These are phyloP conservation scores for Fistularia commersonii DNA, from an alignment of 2,797 vertebrate species.

Conservation along the genomic window DNA sequence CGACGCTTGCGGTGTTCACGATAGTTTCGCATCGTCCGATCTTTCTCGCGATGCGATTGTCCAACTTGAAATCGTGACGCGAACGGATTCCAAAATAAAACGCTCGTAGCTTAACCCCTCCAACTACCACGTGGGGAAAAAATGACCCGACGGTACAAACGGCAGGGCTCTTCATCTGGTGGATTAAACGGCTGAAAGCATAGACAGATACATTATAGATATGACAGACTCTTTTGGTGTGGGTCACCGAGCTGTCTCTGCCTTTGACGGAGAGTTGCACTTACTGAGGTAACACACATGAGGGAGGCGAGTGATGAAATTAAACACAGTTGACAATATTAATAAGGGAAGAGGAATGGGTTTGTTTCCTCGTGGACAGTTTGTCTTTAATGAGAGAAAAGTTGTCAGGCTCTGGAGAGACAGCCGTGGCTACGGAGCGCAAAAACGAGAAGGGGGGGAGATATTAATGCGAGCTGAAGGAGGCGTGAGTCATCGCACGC, in stretches of 20 bases:
- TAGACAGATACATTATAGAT: conserved; percentile 61
- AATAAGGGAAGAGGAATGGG: conserved; percentile 60
- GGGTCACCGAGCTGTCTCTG: conserved; percentile 61
- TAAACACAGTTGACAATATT: conserved; percentile 70
- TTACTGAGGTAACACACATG: conserved; percentile 28
- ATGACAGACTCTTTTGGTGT: conserved; percentile 55
- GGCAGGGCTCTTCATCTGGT: conserved; percentile 47
- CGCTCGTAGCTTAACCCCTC: conserved; percentile 24
- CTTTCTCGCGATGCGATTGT: no score
- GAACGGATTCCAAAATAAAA: neutral
- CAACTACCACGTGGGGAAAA: conserved; percentile 43
- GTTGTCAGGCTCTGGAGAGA: conserved; percentile 46
- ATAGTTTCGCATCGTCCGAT: no score
- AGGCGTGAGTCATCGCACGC: conserved; percentile 43
- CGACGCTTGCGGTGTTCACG: no score
- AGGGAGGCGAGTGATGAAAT: conserved; percentile 50
- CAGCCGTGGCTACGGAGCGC: conserved; percentile 39
- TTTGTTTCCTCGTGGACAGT: conserved; percentile 59
- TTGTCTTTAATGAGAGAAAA: conserved; percentile 49
- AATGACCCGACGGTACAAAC: conserved; percentile 36
- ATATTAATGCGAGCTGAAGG: conserved; percentile 56
- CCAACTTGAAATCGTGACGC: no score
- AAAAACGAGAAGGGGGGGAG: conserved; percentile 33
- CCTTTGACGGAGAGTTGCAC: conserved; percentile 39
- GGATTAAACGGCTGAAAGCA: conserved; percentile 54